Evolutionary conservation across 37 sponge, comb jelly and placozoan species (phyloP).

Genomic region (Beroe ovata): DNA sequence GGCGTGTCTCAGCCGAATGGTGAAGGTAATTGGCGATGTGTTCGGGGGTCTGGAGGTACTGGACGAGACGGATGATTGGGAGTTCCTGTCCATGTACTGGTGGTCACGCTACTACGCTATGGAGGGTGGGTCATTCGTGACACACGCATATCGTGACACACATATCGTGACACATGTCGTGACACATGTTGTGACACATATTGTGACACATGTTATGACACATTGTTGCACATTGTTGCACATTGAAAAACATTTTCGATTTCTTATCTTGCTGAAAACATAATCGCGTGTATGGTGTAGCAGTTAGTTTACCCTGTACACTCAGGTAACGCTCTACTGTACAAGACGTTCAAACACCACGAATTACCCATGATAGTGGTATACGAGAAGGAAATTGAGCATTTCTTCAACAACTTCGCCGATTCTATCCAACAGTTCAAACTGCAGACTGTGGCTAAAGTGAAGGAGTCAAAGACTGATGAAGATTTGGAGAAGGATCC

Average conservation of each 20-base stretch:
- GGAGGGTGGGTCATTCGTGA: background rate
- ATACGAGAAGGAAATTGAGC: constrained; percentile 20
- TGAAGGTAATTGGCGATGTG: background rate
- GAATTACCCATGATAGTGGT: constrained; percentile 15
- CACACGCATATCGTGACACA: no score
- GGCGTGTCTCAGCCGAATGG: constrained; percentile 15
- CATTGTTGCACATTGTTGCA: background rate
- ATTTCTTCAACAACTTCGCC: constrained; percentile 14
- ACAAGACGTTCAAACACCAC: constrained; percentile 34
- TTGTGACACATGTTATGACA: no score
- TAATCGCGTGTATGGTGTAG: no score
- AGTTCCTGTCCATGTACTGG: constrained; percentile 36
- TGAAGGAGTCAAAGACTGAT: constrained; percentile 1
- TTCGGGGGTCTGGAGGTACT: background rate
- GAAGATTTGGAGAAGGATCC: constrained; percentile 11
- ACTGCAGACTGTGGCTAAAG: background rate
- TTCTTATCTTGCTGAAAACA: no score
- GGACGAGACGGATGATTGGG: constrained; percentile 17
- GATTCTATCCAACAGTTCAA: constrained; percentile 31
- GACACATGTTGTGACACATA: no score
- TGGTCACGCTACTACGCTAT: constrained; percentile 16
- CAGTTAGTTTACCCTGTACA: no score
- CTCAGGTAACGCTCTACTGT: background rate
- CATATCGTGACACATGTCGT: no score
- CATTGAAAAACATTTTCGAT: background rate